Evolutionary conservation across 2,113 vertebrate species (phyloP).

Genomic region (Indicator indicator): DNA sequence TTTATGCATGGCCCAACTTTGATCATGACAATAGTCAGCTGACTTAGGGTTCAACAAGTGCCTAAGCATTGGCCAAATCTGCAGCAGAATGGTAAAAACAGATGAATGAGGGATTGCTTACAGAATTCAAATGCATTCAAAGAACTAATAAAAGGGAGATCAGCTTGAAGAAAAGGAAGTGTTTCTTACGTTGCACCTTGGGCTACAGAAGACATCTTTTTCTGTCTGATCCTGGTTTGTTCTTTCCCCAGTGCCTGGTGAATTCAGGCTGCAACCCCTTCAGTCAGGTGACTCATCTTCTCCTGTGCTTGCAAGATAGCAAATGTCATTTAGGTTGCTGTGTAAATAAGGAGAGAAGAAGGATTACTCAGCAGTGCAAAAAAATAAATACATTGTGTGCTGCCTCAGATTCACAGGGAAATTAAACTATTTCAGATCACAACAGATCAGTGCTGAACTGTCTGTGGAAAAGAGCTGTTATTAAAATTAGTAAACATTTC

Average conservation of each 20-base stretch:
- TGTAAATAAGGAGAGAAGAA: slow-evolving; percentile 8
- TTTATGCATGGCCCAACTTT: background rate
- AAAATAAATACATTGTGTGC: background rate
- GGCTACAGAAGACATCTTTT: background rate
- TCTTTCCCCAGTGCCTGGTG: background rate
- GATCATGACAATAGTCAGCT: background rate
- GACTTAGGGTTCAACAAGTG: background rate
- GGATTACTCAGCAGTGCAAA: background rate
- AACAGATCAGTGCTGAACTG: background rate
- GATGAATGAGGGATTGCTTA: background rate
- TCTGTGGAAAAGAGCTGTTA: background rate
- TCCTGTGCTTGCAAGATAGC: background rate
- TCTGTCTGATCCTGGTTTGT: background rate
- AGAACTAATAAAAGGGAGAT: background rate
- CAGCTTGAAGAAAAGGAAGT: background rate
- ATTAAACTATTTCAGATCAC: background rate
- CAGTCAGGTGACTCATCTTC: background rate
- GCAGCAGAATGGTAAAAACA: background rate
- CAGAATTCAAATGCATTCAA: background rate
- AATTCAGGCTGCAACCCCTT: background rate
- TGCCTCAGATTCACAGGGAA: background rate
- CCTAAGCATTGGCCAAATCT: background rate
- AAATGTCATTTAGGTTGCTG: background rate
- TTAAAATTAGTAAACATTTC: background rate
- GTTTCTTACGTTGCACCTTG: background rate